These are phyloP conservation scores for Listronotus bonariensis DNA, from an alignment of 1,140 invertebrate species.

Conservation along the genomic window DNA sequence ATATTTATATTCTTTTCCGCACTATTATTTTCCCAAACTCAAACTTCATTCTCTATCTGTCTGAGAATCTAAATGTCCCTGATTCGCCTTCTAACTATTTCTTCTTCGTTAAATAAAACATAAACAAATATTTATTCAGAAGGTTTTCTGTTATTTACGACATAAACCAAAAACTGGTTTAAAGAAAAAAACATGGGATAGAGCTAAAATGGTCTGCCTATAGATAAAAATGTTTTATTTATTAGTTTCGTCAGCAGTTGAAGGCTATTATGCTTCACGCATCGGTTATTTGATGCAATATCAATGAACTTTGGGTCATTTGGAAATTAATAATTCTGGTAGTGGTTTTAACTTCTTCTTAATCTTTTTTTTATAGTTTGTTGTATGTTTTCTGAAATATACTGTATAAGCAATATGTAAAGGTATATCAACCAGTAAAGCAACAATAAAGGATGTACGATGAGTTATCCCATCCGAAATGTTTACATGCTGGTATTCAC, in stretches of 20 bases:
- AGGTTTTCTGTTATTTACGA: constrained; percentile 25
- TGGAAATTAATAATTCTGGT: no score
- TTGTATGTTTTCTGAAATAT: no score
- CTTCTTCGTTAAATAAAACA: constrained; percentile 26
- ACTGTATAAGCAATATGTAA: no score
- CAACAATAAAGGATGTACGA: no score
- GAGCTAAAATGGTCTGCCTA: constrained; percentile 20
- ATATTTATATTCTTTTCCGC: no score
- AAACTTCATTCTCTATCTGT: background rate
- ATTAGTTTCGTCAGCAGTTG: constrained; percentile 18
- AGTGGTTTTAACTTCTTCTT: no score
- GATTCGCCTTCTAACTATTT: background rate
- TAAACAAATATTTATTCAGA: constrained; percentile 28
- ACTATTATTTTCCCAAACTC: no score
- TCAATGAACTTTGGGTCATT: constrained; percentile 10
- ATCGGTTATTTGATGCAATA: constrained; percentile 26
- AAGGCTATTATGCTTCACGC: constrained; percentile 21
- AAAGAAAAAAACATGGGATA: constrained; percentile 19
- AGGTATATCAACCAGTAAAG: no score
- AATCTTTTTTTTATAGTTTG: no score
- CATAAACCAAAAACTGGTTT: constrained; percentile 18
- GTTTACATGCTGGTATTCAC: no score
- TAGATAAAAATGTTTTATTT: constrained; percentile 32
- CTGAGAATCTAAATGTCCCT: background rate
- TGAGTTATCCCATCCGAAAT: no score